Evolutionary conservation across 2,888 invertebrate genomes (phyloP), one percentile per base, ranked within the genome.

Genomic region (Sipha maydis): DNA sequence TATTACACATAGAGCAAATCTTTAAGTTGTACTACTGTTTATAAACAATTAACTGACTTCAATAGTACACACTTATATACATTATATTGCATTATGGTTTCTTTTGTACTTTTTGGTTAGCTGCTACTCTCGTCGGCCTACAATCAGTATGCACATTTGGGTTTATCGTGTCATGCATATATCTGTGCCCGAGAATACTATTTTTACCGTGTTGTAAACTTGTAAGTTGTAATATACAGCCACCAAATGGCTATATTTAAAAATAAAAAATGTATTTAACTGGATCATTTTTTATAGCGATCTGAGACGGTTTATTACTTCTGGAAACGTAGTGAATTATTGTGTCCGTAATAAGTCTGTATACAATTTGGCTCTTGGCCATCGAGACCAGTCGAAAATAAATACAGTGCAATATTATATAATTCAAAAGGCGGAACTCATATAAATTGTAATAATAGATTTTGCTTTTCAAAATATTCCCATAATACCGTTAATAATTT

Each of bases 241-340:
- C 73, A 56, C 86, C 73, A 73, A 61, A 61, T 61, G 80, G 80
- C 54, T 56, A 54, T 31, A 56, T 38, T 80, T 80, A 86, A 80
- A 86, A 86, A 86, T 86, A 86, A 85, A 79, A 86, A 86, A 34
- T 61, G 56, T 79, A 61, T 80, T 73, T 21, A 38, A 86, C 86
- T 80, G 80, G 86, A 86, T 28, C 61, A 17, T 28, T 78, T 80
- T 61, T 76, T 41, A 41, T 41, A 80, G 17, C n/a, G 34, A 69
- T 77, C 69, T 11, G 54, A 21, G 76, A 67, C 61, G 28, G 31
- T 76, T 85, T 77, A 76, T 67, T 31, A 77, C 84, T 85, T 85
- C 76, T 84, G 84, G 84, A 84, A 84, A 84, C 61, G 21, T 8
- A 19, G 41, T 85, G 61, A 76, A 85, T 76, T 85, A 77, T 76